phyloP scores from a whole-genome alignment of 2,797 vertebrate genomes.

The Benthosema pterotum region DNA sequence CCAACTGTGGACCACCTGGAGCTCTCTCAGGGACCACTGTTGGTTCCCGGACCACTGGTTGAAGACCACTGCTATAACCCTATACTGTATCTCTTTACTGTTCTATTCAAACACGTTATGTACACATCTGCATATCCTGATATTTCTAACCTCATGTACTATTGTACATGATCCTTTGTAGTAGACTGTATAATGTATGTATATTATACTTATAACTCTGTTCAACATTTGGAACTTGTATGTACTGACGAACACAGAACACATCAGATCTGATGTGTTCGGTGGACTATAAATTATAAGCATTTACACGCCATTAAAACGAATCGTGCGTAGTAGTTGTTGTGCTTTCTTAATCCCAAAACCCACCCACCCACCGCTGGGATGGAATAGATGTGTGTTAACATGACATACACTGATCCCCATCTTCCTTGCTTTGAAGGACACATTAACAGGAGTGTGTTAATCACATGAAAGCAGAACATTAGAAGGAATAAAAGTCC shows the following conservation, averaged over 20 bases:
- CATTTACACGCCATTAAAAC: background rate
- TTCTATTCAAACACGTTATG: too few species aligned
- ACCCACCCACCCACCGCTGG: conserved; percentile 1
- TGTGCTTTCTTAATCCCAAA: conserved; percentile 24
- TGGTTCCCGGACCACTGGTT: too few species aligned
- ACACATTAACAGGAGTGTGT: conserved; percentile 61
- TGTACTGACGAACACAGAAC: too few species aligned
- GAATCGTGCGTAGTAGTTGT: background rate
- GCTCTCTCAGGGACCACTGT: too few species aligned
- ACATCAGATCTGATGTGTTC: too few species aligned
- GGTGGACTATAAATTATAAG: too few species aligned
- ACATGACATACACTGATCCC: background rate
- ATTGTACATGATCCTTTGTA: background rate
- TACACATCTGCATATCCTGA: too few species aligned
- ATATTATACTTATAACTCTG: background rate
- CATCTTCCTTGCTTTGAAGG: conserved; percentile 52
- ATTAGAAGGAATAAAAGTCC: conserved; percentile 75
- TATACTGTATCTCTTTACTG: too few species aligned
- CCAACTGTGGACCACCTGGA: too few species aligned
- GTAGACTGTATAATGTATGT: background rate
- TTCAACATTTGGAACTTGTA: too few species aligned
- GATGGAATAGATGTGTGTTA: conserved; percentile 10
- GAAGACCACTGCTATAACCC: too few species aligned
- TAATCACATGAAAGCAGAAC: conserved; percentile 89
- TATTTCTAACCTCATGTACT: too few species aligned